A percentile compares a stretch with the other conserved stretches of the same genome.
Evolutionary conservation across 2,888 invertebrate species (phyloP).

Genomic region (Coleophora deauratella): DNA sequence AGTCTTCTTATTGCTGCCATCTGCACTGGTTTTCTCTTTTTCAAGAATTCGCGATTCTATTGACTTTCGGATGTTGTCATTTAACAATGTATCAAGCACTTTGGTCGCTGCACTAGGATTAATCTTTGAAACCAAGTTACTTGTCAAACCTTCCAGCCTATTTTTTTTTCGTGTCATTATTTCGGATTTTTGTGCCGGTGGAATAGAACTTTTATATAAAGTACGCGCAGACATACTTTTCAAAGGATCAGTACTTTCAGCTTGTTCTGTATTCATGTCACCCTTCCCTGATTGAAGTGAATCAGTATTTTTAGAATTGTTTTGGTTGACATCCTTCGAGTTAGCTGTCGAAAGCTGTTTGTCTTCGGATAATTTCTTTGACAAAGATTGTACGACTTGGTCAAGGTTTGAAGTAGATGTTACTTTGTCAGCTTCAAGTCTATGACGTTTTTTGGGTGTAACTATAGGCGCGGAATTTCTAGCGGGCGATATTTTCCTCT

Average conservation of each 20-base stretch:
- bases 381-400: slow-evolving; percentile 63
- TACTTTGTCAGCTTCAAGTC: slow-evolving; percentile 75
- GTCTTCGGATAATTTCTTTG: slow-evolving; percentile 63
- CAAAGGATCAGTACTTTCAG: slow-evolving; percentile 41
- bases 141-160: slow-evolving; percentile 75
- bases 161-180: slow-evolving; percentile 78
- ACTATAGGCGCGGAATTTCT: slow-evolving; percentile 68
- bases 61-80: slow-evolving; percentile 66
- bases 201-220: slow-evolving; percentile 61
- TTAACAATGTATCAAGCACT: slow-evolving; percentile 64
- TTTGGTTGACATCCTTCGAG: slow-evolving; percentile 44
- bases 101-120: slow-evolving; percentile 69
- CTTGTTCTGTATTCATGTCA: slow-evolving; percentile 28
- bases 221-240: slow-evolving; percentile 68
- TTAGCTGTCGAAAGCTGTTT: slow-evolving; percentile 29
- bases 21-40: slow-evolving; percentile 48
- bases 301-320: slow-evolving; percentile 34
- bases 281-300: slow-evolving; percentile 22
- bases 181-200: slow-evolving; percentile 68
- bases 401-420: slow-evolving; percentile 53
- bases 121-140: slow-evolving; percentile 76
- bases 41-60: slow-evolving; percentile 66
- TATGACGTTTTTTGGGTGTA: slow-evolving; percentile 83
- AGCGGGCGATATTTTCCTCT: slow-evolving; percentile 47
- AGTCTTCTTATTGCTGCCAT: slow-evolving; percentile 31